Conservation (phyloP, 1,140 invertebrate species). For the Psix sp. region DNA sequence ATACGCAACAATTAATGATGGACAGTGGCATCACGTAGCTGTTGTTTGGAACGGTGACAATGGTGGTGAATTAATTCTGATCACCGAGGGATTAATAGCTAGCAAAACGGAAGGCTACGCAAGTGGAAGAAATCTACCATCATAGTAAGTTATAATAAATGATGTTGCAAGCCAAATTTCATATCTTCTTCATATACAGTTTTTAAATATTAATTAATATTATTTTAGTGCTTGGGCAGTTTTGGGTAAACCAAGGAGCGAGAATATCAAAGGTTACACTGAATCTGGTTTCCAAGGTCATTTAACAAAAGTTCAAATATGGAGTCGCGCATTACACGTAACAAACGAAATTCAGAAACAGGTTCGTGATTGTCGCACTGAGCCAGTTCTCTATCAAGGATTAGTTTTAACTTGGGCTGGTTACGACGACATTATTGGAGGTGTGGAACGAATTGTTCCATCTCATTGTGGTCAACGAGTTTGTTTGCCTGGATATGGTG, state of each 20-base stretch:
- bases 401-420: constrained; percentile 94
- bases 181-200: neutral
- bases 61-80: constrained; percentile 89
- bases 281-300: constrained; percentile 96
- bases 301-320: constrained; percentile 95
- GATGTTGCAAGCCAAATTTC: neutral
- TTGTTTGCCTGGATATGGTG: constrained; percentile 90
- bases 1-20: constrained; percentile 95
- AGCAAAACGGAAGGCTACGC: constrained; percentile 92
- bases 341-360: constrained; percentile 96
- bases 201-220: constrained; percentile 38
- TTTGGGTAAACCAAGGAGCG: constrained; percentile 90
- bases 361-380: constrained; percentile 92
- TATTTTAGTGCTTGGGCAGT: constrained; percentile 92
- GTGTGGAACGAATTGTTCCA: constrained; percentile 94
- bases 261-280: constrained; percentile 85
- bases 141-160: constrained; percentile 82
- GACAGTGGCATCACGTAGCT: constrained; percentile 97
- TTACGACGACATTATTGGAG: constrained; percentile 91
- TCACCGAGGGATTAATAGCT: constrained; percentile 95
- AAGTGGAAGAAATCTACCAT: constrained; percentile 85
- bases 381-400: constrained; percentile 91
- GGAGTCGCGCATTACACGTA: constrained; percentile 92
- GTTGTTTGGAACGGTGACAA: constrained; percentile 93
- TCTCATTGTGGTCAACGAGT: constrained; percentile 92